These are phyloP conservation scores for Cryptotermes secundus DNA, from an alignment of 1,140 invertebrate species.

Conservation along the genomic window DNA sequence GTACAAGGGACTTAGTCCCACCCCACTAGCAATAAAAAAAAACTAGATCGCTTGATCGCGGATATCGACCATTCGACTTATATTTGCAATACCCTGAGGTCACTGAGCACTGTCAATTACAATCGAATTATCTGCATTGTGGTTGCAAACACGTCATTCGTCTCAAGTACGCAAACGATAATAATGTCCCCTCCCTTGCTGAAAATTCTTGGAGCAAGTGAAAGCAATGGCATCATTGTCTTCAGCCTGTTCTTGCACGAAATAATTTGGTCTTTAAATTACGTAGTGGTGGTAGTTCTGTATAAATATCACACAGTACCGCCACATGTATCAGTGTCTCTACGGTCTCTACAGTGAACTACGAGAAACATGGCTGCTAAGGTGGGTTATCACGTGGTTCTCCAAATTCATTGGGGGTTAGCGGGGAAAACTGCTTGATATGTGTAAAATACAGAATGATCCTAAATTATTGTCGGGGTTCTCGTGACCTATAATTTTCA, in stretches of 20 bases:
- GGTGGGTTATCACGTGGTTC: background rate
- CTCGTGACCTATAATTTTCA: no score
- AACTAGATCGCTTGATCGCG: no score
- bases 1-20: no score
- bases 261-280: background rate
- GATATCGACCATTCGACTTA: no score
- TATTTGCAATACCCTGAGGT: no score
- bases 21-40: no score
- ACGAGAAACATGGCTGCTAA: background rate
- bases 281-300: background rate
- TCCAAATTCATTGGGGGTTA: background rate
- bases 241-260: background rate
- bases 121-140: background rate
- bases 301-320: background rate
- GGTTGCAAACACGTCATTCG: background rate
- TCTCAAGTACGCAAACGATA: background rate
- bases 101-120: no score
- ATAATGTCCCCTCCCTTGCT: background rate
- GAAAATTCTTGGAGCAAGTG: background rate
- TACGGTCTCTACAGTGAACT: background rate
- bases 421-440: background rate
- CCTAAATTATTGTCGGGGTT: no score
- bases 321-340: background rate
- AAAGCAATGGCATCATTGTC: slow-evolving; percentile 7
- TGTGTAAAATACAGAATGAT: no score